A percentile compares a stretch with the other conserved stretches of the same genome.
phyloP scores from a whole-genome alignment of 1,140 invertebrate genomes.

The Camponotus pennsylvanicus region DNA sequence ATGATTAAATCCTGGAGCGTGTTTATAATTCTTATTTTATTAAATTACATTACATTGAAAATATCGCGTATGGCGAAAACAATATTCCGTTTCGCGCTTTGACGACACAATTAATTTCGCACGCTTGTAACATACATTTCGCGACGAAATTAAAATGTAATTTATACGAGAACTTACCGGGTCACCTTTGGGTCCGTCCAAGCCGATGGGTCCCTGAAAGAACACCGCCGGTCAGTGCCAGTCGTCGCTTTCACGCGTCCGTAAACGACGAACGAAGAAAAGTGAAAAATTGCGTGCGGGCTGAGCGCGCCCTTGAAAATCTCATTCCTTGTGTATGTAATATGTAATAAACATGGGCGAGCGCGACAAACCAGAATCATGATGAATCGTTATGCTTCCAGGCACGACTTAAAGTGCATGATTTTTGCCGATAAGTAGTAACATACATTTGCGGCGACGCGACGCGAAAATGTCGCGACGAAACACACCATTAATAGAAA shows the following conservation, averaged over 20 bases:
- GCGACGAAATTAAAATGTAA: slow-evolving; percentile 43
- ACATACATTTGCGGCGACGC: background rate
- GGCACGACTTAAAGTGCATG: slow-evolving; percentile 72
- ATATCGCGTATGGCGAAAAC: slow-evolving; percentile 14
- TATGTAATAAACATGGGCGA: slow-evolving; percentile 53
- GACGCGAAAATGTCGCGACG: background rate
- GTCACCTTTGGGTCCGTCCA: slow-evolving; percentile 97
- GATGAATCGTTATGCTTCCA: slow-evolving; percentile 77
- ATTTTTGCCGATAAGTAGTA: slow-evolving; percentile 9
- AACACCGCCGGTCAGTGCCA: slow-evolving; percentile 67
- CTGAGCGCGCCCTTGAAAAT: slow-evolving; percentile 58
- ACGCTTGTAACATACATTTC: slow-evolving; percentile 6
- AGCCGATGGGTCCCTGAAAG: slow-evolving; percentile 95
- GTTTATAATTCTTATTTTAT: slow-evolving; percentile 39
- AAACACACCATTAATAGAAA: slow-evolving; percentile 36
- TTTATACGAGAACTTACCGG: slow-evolving; percentile 88
- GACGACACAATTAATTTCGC: slow-evolving; percentile 48
- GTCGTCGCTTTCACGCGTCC: slow-evolving; percentile 6
- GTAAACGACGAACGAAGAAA: slow-evolving; percentile 46
- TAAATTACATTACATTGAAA: slow-evolving; percentile 18
- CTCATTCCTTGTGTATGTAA: slow-evolving; percentile 68
- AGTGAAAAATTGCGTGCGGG: slow-evolving; percentile 70
- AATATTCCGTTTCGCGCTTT: slow-evolving; percentile 29
- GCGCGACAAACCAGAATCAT: slow-evolving; percentile 59
- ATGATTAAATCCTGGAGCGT: slow-evolving; percentile 24